Conservation (phyloP, 2,797 vertebrate species). For the Hemitrygon akajei region DNA sequence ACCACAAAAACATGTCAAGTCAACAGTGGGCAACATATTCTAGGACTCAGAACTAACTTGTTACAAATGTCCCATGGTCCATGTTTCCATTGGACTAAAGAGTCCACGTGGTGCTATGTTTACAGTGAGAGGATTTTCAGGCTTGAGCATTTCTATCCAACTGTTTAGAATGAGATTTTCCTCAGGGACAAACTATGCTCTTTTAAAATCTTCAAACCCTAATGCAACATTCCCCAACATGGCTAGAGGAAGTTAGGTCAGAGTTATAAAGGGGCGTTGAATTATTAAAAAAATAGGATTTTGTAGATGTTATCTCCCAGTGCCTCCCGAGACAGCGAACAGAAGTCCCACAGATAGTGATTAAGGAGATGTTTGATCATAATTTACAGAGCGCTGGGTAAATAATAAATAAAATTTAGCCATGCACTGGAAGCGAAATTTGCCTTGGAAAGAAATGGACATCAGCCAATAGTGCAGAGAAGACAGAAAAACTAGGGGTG, state of each 20-base stretch:
- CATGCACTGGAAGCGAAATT: background rate
- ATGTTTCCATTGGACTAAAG: background rate
- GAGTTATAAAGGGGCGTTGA: background rate
- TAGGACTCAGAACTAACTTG: background rate
- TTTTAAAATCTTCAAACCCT: background rate
- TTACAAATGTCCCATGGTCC: background rate
- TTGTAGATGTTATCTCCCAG: background rate
- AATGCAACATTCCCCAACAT: background rate
- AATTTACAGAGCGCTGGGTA: background rate
- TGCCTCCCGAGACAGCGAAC: background rate
- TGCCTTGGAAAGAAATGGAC: background rate
- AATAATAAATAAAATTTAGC: background rate
- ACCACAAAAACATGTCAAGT: background rate
- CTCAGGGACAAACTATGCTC: background rate
- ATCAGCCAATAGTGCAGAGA: background rate
- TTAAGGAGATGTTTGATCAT: background rate
- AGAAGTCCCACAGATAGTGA: background rate
- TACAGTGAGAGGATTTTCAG: background rate
- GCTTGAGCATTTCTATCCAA: background rate
- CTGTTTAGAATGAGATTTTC: background rate
- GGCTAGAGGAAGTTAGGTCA: background rate
- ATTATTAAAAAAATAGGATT: background rate
- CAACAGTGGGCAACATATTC: background rate
- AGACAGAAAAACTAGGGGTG: background rate
- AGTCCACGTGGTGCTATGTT: background rate